Conservation (phyloP, 2,113 vertebrate genomes). For the Cyrtonyx montezumae region DNA sequence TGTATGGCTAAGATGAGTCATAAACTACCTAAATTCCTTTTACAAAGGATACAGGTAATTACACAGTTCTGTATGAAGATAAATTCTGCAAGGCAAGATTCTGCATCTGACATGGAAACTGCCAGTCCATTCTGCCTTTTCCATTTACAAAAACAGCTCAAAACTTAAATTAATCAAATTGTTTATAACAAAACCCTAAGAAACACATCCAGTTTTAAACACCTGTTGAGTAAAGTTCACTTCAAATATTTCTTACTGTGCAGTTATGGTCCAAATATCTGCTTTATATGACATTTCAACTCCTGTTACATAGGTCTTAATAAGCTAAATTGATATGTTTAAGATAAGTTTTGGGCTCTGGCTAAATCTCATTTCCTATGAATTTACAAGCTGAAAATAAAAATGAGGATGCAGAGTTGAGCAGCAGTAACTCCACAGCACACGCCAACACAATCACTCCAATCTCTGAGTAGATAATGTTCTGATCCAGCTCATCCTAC, state of each 20-base stretch:
- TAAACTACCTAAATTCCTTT: not conserved
- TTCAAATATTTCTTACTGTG: not conserved
- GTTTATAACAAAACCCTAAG: not conserved
- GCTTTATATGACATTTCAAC: not conserved
- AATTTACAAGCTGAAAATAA: not conserved
- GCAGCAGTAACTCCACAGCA: not conserved
- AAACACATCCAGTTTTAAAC: not conserved
- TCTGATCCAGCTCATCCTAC: not conserved
- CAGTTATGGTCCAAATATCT: not conserved
- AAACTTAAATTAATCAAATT: not conserved
- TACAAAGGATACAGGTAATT: not conserved
- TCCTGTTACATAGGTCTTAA: not conserved
- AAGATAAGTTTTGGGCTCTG: not conserved
- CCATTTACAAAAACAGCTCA: not conserved
- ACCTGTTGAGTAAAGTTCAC: not conserved
- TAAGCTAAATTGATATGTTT: not conserved
- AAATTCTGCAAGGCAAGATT: not conserved
- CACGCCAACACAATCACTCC: not conserved
- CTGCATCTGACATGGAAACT: not conserved
- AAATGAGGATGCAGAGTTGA: not conserved
- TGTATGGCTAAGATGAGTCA: not conserved
- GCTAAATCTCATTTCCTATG: not conserved
- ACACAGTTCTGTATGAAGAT: not conserved
- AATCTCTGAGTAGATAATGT: accelerated
- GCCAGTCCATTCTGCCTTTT: not conserved